Conservation (phyloP, 2,797 vertebrate species). For the Thunnus albacares region DNA sequence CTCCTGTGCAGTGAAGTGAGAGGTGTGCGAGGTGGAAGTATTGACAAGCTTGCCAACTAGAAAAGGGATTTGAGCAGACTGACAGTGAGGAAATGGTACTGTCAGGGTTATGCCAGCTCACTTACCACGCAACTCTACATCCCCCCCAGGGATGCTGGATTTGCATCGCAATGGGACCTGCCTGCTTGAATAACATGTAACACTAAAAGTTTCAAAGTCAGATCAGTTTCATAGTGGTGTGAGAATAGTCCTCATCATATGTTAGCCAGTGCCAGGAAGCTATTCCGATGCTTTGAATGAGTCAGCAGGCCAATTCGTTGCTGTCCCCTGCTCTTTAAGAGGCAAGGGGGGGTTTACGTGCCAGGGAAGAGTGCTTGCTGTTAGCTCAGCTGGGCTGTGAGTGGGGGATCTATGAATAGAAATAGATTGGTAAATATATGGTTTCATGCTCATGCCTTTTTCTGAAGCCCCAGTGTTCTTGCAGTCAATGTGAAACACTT, state of each 20-base stretch:
- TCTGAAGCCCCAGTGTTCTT: not conserved
- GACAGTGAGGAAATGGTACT: slow-evolving; percentile 69
- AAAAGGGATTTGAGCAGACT: slow-evolving; percentile 69
- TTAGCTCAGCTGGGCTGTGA: slow-evolving; percentile 20
- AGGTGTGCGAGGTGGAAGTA: slow-evolving; percentile 65
- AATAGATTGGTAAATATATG: slow-evolving; percentile 44
- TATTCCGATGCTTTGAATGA: slow-evolving; percentile 40
- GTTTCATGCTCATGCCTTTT: slow-evolving; percentile 38
- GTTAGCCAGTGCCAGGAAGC: slow-evolving; percentile 22
- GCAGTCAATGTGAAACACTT: not conserved
- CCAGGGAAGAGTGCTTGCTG: slow-evolving; percentile 24
- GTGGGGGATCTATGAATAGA: slow-evolving; percentile 29
- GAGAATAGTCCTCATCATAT: slow-evolving; percentile 28
- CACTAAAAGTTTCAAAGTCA: slow-evolving; percentile 58
- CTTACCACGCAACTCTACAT: slow-evolving; percentile 53
- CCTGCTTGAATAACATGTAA: slow-evolving; percentile 39
- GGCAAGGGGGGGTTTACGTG: slow-evolving; percentile 19
- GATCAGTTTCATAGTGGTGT: slow-evolving; percentile 30
- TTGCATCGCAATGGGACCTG: slow-evolving; percentile 56
- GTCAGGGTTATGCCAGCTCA: slow-evolving; percentile 69
- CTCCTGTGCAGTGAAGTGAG: slow-evolving; percentile 61
- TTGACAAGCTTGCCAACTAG: slow-evolving; percentile 75
- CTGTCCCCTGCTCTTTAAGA: slow-evolving; percentile 26
- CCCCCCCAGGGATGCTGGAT: slow-evolving; percentile 46
- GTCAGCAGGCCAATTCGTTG: slow-evolving; percentile 28